phyloP scores from a whole-genome alignment of 2,888 invertebrate genomes.

The Sussaba pulchella region DNA sequence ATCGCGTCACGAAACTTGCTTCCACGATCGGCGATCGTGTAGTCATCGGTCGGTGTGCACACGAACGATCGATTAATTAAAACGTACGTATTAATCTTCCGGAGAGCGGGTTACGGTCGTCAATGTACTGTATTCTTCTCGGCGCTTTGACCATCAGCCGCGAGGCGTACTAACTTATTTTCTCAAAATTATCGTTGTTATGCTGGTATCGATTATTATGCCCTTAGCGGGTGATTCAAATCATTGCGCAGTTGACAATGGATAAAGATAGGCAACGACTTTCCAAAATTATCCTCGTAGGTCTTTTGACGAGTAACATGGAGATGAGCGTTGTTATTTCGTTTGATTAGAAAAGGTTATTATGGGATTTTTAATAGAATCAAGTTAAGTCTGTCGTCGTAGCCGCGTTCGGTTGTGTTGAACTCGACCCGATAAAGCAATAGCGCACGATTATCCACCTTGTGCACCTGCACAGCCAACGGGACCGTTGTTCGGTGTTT shows the following conservation, averaged over 20 bases:
- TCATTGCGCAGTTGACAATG: not conserved
- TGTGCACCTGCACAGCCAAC: conserved; percentile 40
- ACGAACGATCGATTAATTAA: conserved; percentile 74
- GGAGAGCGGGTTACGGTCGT: conserved; percentile 26
- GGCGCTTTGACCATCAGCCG: conserved; percentile 40
- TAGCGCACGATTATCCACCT: not conserved
- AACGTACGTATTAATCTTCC: conserved; percentile 57
- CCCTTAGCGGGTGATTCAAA: not conserved
- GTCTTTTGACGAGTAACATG: too few relatives aligned
- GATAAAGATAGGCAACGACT: not conserved
- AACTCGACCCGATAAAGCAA: not conserved
- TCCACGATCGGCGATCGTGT: conserved; percentile 65
- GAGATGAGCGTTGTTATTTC: too few relatives aligned
- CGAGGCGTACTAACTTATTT: conserved; percentile 10
- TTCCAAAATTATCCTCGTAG: too few relatives aligned
- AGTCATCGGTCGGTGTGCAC: conserved; percentile 56
- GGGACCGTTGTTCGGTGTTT: conserved; percentile 27
- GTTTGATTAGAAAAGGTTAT: too few relatives aligned
- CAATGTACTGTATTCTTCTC: conserved; percentile 15
- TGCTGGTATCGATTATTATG: not conserved
- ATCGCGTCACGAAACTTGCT: conserved; percentile 75
- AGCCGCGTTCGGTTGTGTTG: not conserved
- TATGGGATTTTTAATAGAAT: too few relatives aligned
- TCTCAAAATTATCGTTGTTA: conserved; percentile 9
- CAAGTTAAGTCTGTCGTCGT: not conserved